Evolutionary conservation across 2,797 vertebrate species (phyloP).

Genomic region (Tiaroga cobitis): DNA sequence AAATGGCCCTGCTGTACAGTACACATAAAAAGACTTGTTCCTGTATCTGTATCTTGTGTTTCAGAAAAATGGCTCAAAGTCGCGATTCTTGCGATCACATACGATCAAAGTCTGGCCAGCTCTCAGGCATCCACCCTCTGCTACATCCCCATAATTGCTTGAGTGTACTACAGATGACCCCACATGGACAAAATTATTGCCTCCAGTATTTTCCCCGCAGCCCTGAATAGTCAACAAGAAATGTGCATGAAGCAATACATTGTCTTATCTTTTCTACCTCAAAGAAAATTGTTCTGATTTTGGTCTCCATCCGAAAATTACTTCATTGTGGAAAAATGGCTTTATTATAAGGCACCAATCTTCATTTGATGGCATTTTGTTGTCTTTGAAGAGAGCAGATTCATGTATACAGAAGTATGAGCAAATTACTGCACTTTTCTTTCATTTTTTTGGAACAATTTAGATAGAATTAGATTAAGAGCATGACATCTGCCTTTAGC

Average conservation of each 20-base stretch:
- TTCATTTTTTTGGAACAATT: slow-evolving; percentile 87
- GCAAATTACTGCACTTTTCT: slow-evolving; percentile 97
- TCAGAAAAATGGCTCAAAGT: slow-evolving; percentile 49
- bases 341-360: slow-evolving; percentile 85
- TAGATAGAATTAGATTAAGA: slow-evolving; percentile 92
- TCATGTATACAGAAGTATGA: slow-evolving; percentile 82
- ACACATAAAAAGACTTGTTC: slow-evolving; percentile 35
- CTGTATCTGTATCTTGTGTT: slow-evolving; percentile 42
- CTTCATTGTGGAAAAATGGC: slow-evolving; percentile 86
- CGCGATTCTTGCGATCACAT: slow-evolving; percentile 65
- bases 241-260: slow-evolving; percentile 59
- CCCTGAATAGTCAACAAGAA: slow-evolving; percentile 65
- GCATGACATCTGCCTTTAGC: slow-evolving; percentile 82
- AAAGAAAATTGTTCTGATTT: slow-evolving; percentile 61
- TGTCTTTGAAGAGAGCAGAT: slow-evolving; percentile 87
- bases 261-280: slow-evolving; percentile 48
- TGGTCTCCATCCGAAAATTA: slow-evolving; percentile 84
- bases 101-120: slow-evolving; percentile 81
- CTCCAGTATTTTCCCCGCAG: slow-evolving; percentile 37
- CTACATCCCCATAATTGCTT: slow-evolving; percentile 79
- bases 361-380: slow-evolving; percentile 82
- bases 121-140: slow-evolving; percentile 70
- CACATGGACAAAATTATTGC: slow-evolving; percentile 71
- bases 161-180: slow-evolving; percentile 76
- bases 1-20: not conserved